These are phyloP conservation scores for Pelobates fuscus DNA, from an alignment of 2,113 vertebrate genomes.

Conservation along the genomic window DNA sequence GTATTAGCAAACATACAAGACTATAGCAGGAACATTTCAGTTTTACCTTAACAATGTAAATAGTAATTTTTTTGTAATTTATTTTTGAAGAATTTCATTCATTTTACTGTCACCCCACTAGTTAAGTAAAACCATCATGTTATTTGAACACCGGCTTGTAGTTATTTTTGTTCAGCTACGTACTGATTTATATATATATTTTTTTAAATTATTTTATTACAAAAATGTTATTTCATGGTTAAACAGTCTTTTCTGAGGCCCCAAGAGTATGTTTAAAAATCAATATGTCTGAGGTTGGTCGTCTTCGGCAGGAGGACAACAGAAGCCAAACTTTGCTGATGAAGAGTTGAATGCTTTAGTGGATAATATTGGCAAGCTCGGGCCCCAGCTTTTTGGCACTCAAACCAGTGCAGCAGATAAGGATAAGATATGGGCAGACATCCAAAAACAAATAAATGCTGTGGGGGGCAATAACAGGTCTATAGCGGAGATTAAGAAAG, in stretches of 20 bases:
- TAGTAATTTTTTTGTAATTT: not conserved
- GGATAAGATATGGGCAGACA: conserved; percentile 36
- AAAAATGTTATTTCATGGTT: not conserved
- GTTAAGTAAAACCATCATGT: too few relatives aligned
- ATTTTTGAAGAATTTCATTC: too few relatives aligned
- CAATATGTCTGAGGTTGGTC: conserved; percentile 33
- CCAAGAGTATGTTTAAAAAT: conserved; percentile 14
- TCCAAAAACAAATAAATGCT: conserved; percentile 43
- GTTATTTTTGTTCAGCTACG: too few relatives aligned
- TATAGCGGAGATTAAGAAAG: conserved; percentile 34
- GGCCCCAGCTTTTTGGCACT: conserved; percentile 33
- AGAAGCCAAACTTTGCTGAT: conserved; percentile 30
- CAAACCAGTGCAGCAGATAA: conserved; percentile 37
- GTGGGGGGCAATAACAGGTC: conserved; percentile 46
- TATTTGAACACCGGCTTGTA: too few relatives aligned
- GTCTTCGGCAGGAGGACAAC: conserved; percentile 39
- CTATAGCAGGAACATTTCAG: not conserved
- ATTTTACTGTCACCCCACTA: too few relatives aligned
- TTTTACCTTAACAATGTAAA: not conserved
- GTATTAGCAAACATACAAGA: too few relatives aligned
- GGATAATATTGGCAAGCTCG: conserved; percentile 46
- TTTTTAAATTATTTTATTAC: not conserved
- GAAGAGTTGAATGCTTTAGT: conserved; percentile 41
- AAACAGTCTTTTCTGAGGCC: conserved; percentile 16
- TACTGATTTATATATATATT: too few relatives aligned